A percentile compares a stretch with the other conserved stretches of the same genome.
phyloP scores from a whole-genome alignment of 2,797 vertebrate species.

The Miopithecus talapoin region DNA sequence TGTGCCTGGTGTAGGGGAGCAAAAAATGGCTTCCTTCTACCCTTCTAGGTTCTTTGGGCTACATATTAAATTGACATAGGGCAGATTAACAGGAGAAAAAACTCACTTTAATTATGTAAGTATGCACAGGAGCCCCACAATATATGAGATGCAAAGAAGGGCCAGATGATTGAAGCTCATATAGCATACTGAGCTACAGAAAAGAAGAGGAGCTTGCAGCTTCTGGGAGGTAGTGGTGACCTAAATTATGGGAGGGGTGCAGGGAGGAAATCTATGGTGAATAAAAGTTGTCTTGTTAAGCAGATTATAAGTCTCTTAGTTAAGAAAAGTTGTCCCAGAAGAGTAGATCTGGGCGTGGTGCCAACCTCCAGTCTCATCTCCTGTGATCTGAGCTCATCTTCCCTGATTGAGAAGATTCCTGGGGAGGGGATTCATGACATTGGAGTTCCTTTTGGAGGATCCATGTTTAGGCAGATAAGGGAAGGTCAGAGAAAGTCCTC shows the following conservation, averaged over 20 bases:
- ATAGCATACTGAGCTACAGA: neutral
- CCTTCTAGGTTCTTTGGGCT: neutral
- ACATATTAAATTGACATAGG: neutral
- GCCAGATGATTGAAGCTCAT: neutral
- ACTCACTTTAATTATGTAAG: neutral
- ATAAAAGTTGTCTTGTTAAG: neutral
- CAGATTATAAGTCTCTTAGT: neutral
- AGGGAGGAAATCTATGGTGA: neutral
- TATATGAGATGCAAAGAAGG: neutral
- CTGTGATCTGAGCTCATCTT: neutral
- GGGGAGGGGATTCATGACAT: neutral
- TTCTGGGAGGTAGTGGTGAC: neutral
- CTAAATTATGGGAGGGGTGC: neutral
- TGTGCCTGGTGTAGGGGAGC: neutral
- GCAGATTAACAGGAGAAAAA: neutral
- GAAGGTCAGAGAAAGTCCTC: neutral
- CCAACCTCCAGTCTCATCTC: neutral
- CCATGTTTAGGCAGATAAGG: neutral
- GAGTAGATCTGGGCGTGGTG: neutral
- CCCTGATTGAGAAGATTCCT: neutral
- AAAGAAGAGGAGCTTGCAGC: neutral
- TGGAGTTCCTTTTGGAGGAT: neutral
- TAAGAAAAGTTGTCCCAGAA: neutral
- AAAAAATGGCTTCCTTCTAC: neutral
- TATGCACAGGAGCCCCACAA: neutral